These are phyloP conservation scores for Griposia aprilina DNA, from an alignment of 2,888 invertebrate genomes.

Conservation along the genomic window DNA sequence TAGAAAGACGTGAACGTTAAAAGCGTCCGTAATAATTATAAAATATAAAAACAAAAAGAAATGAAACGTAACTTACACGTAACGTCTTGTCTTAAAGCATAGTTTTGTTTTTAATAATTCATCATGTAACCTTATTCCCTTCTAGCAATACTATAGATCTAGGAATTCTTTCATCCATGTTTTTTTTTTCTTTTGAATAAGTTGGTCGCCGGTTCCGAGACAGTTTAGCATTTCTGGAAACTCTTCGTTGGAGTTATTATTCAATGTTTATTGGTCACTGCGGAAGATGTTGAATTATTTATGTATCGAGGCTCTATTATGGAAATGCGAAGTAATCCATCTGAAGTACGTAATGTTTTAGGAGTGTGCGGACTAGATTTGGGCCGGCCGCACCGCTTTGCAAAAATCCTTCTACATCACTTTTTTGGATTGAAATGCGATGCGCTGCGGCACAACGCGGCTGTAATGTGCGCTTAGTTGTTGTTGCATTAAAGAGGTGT, in stretches of 20 bases:
- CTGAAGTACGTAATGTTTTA: neutral
- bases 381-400: too few species aligned
- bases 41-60: too few species aligned
- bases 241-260: constrained; percentile 44
- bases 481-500: neutral
- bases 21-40: too few species aligned
- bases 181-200: constrained; percentile 45
- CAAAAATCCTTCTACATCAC: neutral
- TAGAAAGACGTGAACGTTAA: too few species aligned
- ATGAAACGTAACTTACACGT: too few species aligned
- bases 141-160: constrained; percentile 15
- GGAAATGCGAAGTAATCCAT: constrained; percentile 10
- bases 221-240: constrained; percentile 56
- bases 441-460: too few species aligned
- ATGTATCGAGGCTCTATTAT: constrained; percentile 30
- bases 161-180: neutral
- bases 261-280: constrained; percentile 52
- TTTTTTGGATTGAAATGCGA: neutral
- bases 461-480: neutral
- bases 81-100: neutral
- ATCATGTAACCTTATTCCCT: neutral
- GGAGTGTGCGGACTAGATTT: too few species aligned
- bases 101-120: neutral
- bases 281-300: constrained; percentile 44
- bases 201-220: constrained; percentile 34